A percentile compares a stretch with the other conserved stretches of the same genome.
These are phyloP conservation scores for Parasteatoda tepidariorum DNA, from an alignment of 1,140 invertebrate genomes.

Conservation along the genomic window DNA sequence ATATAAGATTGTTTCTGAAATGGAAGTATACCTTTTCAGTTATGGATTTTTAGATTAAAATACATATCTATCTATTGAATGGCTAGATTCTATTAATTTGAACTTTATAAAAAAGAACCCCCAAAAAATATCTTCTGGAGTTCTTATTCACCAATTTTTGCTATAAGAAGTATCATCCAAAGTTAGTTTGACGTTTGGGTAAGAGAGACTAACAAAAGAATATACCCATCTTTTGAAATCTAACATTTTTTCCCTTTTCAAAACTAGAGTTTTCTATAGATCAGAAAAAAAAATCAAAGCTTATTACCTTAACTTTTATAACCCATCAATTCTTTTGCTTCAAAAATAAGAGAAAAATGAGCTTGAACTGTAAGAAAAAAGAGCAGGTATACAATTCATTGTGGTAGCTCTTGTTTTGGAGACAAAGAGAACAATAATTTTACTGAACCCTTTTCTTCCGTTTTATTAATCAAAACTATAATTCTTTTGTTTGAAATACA, in stretches of 20 bases:
- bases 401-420: background rate
- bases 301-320: conserved; percentile 52
- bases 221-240: conserved; percentile 14
- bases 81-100: too few species aligned
- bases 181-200: conserved; percentile 19
- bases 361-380: background rate
- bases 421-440: background rate
- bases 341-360: conserved; percentile 14
- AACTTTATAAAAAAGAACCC: too few species aligned
- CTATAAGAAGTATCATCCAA: background rate
- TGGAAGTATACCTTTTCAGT: too few species aligned
- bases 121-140: too few species aligned
- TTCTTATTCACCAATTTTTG: background rate
- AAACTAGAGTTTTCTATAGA: conserved; percentile 11
- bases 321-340: conserved; percentile 13
- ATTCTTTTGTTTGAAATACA: too few species aligned
- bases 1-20: too few species aligned
- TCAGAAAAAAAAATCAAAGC: conserved; percentile 3
- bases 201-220: conserved; percentile 29
- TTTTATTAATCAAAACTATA: too few species aligned
- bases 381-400: background rate
- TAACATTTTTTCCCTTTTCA: conserved; percentile 16
- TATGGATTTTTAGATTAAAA: too few species aligned
- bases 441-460: too few species aligned
- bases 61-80: too few species aligned